A percentile compares a stretch with the other conserved stretches of the same genome.
Evolutionary conservation across 2,797 vertebrate species (phyloP).

Genomic region (Spinus pinus): DNA sequence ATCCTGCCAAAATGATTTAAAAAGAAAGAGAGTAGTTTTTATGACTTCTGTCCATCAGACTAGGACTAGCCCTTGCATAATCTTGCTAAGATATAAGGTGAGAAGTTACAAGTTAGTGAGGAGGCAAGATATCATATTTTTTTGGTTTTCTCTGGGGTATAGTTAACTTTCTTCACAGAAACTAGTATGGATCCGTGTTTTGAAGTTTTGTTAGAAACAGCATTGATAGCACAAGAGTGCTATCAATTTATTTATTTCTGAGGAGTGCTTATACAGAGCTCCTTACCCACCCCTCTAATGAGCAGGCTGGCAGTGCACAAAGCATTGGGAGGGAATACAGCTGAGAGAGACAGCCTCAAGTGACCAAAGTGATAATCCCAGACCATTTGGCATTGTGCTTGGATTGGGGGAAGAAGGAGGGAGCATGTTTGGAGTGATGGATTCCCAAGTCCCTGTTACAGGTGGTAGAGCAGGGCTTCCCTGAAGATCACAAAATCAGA

Average conservation of each 20-base stretch:
- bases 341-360: no score
- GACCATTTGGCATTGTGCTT: neutral
- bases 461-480: neutral
- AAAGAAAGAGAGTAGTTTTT: neutral
- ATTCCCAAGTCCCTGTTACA: neutral
- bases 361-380: neutral
- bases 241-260: neutral
- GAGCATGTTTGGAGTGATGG: accelerated
- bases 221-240: neutral
- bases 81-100: neutral
- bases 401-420: neutral
- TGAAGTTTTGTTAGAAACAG: neutral
- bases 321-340: neutral
- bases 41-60: neutral
- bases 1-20: neutral
- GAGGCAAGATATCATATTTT: neutral
- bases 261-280: neutral
- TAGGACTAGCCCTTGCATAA: neutral
- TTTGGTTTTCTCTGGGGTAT: accelerated
- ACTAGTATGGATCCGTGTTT: neutral
- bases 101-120: neutral
- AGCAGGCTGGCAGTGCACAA: neutral
- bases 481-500: neutral
- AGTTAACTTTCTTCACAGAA: neutral
- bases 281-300: accelerated